Conservation (phyloP, 2,888 invertebrate genomes). For the Ferdinandea cuprea region DNA sequence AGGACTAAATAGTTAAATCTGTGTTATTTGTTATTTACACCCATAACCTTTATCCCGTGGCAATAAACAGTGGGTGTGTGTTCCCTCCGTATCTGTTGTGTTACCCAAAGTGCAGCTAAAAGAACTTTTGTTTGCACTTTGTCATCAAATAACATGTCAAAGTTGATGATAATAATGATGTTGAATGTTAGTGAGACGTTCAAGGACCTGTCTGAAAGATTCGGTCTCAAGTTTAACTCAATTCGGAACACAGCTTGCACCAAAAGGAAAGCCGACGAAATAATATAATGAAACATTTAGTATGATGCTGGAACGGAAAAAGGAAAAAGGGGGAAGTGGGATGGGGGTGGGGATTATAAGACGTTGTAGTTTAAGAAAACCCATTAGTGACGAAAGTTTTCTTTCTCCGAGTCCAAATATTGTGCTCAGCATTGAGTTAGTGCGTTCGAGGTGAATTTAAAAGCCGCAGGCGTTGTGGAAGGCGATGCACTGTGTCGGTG, state of each 20-base stretch:
- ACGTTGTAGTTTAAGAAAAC: conserved; percentile 18
- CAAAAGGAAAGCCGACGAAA: background rate
- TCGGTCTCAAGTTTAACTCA: conserved; percentile 24
- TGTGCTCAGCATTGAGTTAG: conserved; percentile 1
- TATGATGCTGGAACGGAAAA: no score
- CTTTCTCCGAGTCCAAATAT: conserved; percentile 25
- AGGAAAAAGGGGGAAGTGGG: no score
- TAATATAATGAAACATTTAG: no score
- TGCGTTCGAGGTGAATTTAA: background rate
- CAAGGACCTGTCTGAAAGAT: conserved; percentile 25
- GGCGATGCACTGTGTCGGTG: conserved; percentile 1
- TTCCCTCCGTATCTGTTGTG: background rate
- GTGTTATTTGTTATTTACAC: no score
- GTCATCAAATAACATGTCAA: conserved; percentile 39
- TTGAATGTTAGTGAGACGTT: background rate
- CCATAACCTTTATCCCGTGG: no score
- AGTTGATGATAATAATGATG: background rate
- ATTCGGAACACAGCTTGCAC: background rate
- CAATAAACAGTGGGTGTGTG: no score
- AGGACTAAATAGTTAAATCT: no score
- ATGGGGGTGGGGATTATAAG: no score
- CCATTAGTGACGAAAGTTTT: conserved; percentile 31
- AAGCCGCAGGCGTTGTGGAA: conserved; percentile 29
- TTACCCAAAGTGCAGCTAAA: conserved; percentile 38
- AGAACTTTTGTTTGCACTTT: conserved; percentile 35